Base-by-base conservation (phyloP, 2,797 vertebrate species). In the Dendrocincla fuliginosa region DNA sequence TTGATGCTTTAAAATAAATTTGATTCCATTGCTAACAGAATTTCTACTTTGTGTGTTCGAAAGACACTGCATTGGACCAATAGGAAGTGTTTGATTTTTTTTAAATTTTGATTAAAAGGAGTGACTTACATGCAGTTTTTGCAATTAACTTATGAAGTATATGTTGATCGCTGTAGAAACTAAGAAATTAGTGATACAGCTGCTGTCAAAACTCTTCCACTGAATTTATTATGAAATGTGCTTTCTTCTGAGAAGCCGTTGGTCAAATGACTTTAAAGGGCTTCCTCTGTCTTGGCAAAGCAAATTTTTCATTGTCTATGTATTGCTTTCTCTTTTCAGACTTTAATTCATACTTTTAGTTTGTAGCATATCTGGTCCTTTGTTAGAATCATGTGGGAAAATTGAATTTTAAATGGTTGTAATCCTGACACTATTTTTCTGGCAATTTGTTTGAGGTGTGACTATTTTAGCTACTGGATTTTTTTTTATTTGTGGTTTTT, bases 81-180 rank as follows among this genome's bases (percentile, higher is more conserved):
- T 14, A 35, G 5, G 28, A 22, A 32, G 5, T 15, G 30, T 61
- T 63, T 23, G 27, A 49, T 53, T 23, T 33, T 33, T 33, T 32
- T 61, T 4, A 5, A 35, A 24, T 32, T 84, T 61, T 64, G 4
- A 30, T 39, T 68, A 55, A 32, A 90, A 55, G 7, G 22, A 63
- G 18, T 46, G 41, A 50, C 0, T 0, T 53, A 17, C 0, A 1
- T 32, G 11, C 12, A 63, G 3, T 24, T 75, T 80, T 68, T 78
- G 33, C 4, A 9, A 61, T 81, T 47, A 63, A 24, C 9, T 85
- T 57, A 11, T 13, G 4, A 79, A 24, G 5, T 25, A 0, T 61
- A 7, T n/a, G 24, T 78, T 77, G 47, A 46, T 55, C 27, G 41
- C 16, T 83, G 16, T 28, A 53, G 50, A 84, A 80, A 28, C 17